Evolutionary conservation across 1,140 invertebrate genomes (phyloP), one percentile per base, ranked within the genome.

Genomic region (Drosophila burlai): DNA sequence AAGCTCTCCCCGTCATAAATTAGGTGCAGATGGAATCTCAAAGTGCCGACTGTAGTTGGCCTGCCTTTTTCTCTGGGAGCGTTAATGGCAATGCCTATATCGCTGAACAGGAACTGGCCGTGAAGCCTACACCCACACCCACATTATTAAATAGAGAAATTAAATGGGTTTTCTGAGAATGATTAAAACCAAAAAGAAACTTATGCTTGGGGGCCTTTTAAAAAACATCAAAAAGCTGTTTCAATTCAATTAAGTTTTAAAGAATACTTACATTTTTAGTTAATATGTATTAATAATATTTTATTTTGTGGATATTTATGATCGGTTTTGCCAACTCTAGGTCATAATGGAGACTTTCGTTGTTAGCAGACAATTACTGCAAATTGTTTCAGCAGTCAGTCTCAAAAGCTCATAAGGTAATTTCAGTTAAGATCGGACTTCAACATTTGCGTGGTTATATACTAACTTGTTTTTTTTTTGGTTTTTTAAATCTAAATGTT

Each of bases 21-120:
- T 81, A 87, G 81, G 68, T 89, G 84, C 63, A 87, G 84, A 89
- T 87, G 81, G 81, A 71, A 87, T 87, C 84, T 87, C 60, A 89
- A 89, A 87, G 85, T 73, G 72, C 80, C 81, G 84, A 79, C 68
- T 67, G 76, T 61, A 60, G 36, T 63, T 64, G 36, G 38, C 24
- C 36, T 31, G 29, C 49, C n/a, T 45, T 46, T 59, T 71, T 46
- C 58, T 36, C 75, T 66, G 54, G 55, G 61, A 71, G 75, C 69
- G 71, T 82, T 73, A 78, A 77, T 82, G 73, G 80, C 66, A 47
- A 78, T 76, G 74, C 36, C 61, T 49, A 24, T 11, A 26, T 15
- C 31, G 3, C 18, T 42, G 40, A 72, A 49, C 66, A 69, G 66
- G 63, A 69, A 68, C 66, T 69, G 63, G 21, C 40, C 61, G 15